These are phyloP conservation scores for Ryuthela nishihirai DNA, from an alignment of 2,888 invertebrate genomes.

Conservation along the genomic window DNA sequence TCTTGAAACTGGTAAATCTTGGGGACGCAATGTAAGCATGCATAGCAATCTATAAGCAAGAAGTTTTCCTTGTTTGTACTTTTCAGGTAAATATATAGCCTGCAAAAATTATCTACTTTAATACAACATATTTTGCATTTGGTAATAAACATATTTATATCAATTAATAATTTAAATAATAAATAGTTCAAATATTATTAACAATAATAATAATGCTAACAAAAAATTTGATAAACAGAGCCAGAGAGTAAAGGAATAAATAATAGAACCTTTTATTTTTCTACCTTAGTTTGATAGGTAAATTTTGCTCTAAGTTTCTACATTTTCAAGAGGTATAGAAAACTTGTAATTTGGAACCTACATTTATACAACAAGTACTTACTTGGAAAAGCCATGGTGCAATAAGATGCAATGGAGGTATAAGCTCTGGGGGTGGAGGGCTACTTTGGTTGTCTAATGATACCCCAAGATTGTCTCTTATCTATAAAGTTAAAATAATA, in stretches of 20 bases:
- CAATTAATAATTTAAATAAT: background rate
- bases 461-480: conserved; percentile 72
- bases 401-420: conserved; percentile 81
- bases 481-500: conserved; percentile 50
- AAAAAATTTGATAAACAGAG: background rate
- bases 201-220: background rate
- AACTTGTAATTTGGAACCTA: too few relatives aligned
- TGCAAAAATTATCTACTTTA: conserved; percentile 46
- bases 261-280: background rate
- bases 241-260: background rate
- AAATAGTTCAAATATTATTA: background rate
- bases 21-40: conserved; percentile 69
- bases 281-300: too few relatives aligned
- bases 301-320: too few relatives aligned
- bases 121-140: too few relatives aligned
- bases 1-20: conserved; percentile 66
- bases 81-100: conserved; percentile 66
- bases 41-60: conserved; percentile 83
- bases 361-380: too few relatives aligned
- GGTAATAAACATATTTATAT: too few relatives aligned
- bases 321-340: too few relatives aligned
- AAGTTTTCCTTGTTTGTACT: conserved; percentile 74
- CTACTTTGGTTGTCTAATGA: conserved; percentile 70
- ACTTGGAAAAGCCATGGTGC: conserved; percentile 95
- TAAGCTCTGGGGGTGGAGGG: conserved; percentile 68